Evolutionary conservation across 2,888 invertebrate genomes (phyloP).

Genomic region (Synanthedon tipuliformis): DNA sequence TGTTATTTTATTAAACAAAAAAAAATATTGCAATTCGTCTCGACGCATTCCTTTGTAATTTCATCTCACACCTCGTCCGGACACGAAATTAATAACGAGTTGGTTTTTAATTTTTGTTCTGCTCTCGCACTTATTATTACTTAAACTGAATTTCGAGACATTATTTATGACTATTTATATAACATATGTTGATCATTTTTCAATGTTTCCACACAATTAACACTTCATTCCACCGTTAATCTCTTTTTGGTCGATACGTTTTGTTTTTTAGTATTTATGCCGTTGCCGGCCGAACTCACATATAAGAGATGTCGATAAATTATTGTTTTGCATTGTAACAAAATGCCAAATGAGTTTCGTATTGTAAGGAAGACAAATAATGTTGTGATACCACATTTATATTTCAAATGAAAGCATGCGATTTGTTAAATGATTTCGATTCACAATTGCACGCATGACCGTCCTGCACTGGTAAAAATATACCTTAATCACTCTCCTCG

Average conservation of each 20-base stretch:
- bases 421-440: not conserved
- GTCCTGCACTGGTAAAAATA: no score
- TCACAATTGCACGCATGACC: no score
- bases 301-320: conserved; percentile 24
- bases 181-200: conserved; percentile 70
- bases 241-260: conserved; percentile 43
- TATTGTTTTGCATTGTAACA: conserved; percentile 30
- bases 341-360: conserved; percentile 22
- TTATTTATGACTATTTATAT: conserved; percentile 70
- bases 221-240: conserved; percentile 66
- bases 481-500: no score
- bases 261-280: conserved; percentile 33
- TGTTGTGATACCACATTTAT: conserved; percentile 3
- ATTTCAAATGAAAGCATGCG: not conserved
- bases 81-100: conserved; percentile 67
- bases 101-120: conserved; percentile 65
- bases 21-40: conserved; percentile 13
- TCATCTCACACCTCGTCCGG: conserved; percentile 63
- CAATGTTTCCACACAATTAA: conserved; percentile 69
- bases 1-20: no score
- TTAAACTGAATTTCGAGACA: conserved; percentile 65
- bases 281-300: conserved; percentile 18
- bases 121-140: conserved; percentile 67
- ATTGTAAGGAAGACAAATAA: conserved; percentile 13
- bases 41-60: conserved; percentile 27